A percentile compares a stretch with the other conserved stretches of the same genome.
phyloP scores from a whole-genome alignment of 1,140 invertebrate species.

The Apis dorsata region DNA sequence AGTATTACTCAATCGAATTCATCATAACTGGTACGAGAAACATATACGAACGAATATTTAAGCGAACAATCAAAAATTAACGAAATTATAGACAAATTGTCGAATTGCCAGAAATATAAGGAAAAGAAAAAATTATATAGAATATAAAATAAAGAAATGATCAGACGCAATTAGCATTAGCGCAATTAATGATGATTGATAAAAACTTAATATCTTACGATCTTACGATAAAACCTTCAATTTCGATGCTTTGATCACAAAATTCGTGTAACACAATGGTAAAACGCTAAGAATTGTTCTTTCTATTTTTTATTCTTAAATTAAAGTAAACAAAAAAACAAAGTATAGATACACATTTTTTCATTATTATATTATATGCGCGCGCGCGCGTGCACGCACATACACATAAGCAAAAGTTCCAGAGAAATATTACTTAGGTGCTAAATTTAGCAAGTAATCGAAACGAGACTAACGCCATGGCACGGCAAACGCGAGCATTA shows the following conservation, averaged over 20 bases:
- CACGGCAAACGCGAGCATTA: conserved; percentile 29
- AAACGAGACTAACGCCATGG: conserved; percentile 41
- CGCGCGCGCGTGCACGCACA: background rate
- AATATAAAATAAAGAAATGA: conserved; percentile 18
- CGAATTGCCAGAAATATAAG: conserved; percentile 4
- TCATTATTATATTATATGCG: conserved; percentile 18
- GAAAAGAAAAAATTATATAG: background rate
- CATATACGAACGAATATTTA: conserved; percentile 13
- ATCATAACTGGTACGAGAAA: conserved; percentile 74
- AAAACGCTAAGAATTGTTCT: too few relatives aligned
- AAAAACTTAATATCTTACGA: conserved; percentile 29
- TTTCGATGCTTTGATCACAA: conserved; percentile 7
- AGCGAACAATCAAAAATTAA: background rate
- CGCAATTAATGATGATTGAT: conserved; percentile 8
- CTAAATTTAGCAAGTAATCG: conserved; percentile 37
- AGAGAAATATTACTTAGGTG: conserved; percentile 3
- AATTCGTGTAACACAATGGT: background rate
- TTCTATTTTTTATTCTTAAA: too few relatives aligned
- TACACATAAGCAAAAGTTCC: background rate
- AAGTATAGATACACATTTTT: background rate
- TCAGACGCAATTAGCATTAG: conserved; percentile 40
- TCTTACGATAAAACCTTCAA: conserved; percentile 38
- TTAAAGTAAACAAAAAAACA: background rate
- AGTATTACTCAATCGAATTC: conserved; percentile 77
- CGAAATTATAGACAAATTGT: background rate